Conservation (phyloP, 2,797 vertebrate genomes). For the Hozukius guyotensis region DNA sequence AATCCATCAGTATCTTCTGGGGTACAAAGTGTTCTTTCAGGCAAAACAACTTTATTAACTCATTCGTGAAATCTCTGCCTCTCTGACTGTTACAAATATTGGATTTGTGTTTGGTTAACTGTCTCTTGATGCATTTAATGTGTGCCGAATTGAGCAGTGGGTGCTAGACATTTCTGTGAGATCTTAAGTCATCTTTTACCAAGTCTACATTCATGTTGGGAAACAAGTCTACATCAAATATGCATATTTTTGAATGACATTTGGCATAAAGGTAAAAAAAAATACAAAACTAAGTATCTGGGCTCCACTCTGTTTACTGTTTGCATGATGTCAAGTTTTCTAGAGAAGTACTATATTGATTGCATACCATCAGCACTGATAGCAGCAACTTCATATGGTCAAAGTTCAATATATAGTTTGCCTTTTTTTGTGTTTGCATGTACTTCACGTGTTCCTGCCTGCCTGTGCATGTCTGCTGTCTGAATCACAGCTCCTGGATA, state of each 20-base stretch:
- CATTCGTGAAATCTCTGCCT: background rate
- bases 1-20: background rate
- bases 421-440: slow-evolving; percentile 5
- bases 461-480: slow-evolving; percentile 14
- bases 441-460: slow-evolving; percentile 3
- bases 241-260: background rate
- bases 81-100: background rate
- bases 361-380: slow-evolving; percentile 41
- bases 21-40: background rate
- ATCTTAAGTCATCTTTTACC: background rate
- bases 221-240: background rate
- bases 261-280: background rate
- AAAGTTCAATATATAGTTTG: slow-evolving; percentile 63
- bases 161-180: background rate
- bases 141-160: background rate
- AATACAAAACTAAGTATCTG: background rate
- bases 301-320: background rate
- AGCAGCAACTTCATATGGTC: slow-evolving; percentile 30
- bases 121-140: background rate
- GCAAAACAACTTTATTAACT: background rate
- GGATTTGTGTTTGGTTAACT: background rate
- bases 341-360: background rate
- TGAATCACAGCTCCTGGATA: slow-evolving; percentile 85
- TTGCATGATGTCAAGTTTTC: background rate
- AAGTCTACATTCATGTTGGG: background rate